A percentile compares a stretch with the other conserved stretches of the same genome.
phyloP scores from a whole-genome alignment of 2,888 invertebrate genomes.

The Allolobophora icterica region DNA sequence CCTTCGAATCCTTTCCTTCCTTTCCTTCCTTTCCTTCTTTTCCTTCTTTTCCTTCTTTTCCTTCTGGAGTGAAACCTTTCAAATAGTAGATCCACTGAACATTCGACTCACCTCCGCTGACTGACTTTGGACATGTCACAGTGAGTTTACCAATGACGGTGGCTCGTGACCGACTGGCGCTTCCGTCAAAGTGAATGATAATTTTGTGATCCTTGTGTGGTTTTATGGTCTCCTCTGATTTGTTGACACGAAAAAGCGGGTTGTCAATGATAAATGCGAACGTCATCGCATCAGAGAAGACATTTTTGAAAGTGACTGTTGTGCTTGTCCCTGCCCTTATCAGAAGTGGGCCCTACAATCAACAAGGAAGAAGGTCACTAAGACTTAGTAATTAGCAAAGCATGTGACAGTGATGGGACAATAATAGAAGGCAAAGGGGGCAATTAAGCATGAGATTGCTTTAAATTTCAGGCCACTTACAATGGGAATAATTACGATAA shows the following conservation, averaged over 20 bases:
- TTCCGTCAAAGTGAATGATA: slow-evolving; percentile 64
- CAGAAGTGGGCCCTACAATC: slow-evolving; percentile 65
- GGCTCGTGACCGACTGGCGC: slow-evolving; percentile 59
- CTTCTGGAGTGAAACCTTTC: slow-evolving; percentile 58
- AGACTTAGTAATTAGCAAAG: slow-evolving; percentile 13
- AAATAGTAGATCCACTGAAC: slow-evolving; percentile 66
- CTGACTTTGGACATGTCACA: slow-evolving; percentile 61
- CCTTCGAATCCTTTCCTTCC: neutral
- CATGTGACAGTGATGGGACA: neutral
- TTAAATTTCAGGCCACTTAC: neutral
- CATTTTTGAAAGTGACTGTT: slow-evolving; percentile 67
- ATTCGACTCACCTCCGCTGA: slow-evolving; percentile 52
- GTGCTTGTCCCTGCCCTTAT: slow-evolving; percentile 64
- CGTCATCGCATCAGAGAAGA: slow-evolving; percentile 63
- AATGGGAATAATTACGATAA: neutral
- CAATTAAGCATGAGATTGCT: neutral
- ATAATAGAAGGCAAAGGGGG: neutral
- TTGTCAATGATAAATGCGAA: slow-evolving; percentile 67
- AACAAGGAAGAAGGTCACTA: neutral
- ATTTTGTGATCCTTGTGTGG: slow-evolving; percentile 64
- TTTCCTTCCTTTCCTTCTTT: slow-evolving; percentile 28
- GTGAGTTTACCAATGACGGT: slow-evolving; percentile 65
- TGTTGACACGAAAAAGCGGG: slow-evolving; percentile 64
- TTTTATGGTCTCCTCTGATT: slow-evolving; percentile 64
- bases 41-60: neutral